Conservation (phyloP, 2,113 vertebrate genomes). For the Brachirus orientalis region DNA sequence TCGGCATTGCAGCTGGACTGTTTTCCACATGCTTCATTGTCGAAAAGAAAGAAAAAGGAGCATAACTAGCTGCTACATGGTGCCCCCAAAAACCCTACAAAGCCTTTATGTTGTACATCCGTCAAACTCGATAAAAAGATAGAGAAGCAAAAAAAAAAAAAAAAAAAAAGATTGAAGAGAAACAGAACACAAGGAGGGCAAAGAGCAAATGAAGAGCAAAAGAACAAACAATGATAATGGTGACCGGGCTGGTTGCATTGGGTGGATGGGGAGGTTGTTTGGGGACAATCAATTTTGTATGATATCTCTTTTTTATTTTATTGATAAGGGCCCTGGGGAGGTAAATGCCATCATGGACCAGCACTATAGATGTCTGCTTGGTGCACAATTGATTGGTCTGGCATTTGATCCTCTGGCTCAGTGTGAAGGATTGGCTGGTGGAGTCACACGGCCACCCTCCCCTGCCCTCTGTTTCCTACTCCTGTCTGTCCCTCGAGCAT, state of each 20-base stretch:
- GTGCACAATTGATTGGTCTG: slow-evolving; percentile 76
- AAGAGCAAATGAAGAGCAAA: slow-evolving; percentile 9
- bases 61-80: background rate
- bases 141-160: background rate
- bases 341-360: slow-evolving; percentile 67
- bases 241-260: slow-evolving; percentile 13
- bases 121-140: slow-evolving; percentile 4
- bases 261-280: slow-evolving; percentile 51
- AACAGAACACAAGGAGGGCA: slow-evolving; percentile 1
- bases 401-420: slow-evolving; percentile 75
- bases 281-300: slow-evolving; percentile 57
- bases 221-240: slow-evolving; percentile 27
- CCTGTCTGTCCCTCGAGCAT: slow-evolving; percentile 1
- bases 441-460: slow-evolving; percentile 33
- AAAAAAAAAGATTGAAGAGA: background rate
- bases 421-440: slow-evolving; percentile 59
- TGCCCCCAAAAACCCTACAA: background rate
- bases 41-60: background rate
- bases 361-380: slow-evolving; percentile 61
- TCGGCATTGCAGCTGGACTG: slow-evolving; percentile 47
- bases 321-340: slow-evolving; percentile 68
- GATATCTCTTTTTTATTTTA: slow-evolving; percentile 63
- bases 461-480: background rate
- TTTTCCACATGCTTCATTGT: slow-evolving; percentile 28
- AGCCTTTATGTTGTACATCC: slow-evolving; percentile 8